Evolutionary conservation across 1,140 invertebrate species (phyloP).

Genomic region (Aphaenogaster ashmeadi): DNA sequence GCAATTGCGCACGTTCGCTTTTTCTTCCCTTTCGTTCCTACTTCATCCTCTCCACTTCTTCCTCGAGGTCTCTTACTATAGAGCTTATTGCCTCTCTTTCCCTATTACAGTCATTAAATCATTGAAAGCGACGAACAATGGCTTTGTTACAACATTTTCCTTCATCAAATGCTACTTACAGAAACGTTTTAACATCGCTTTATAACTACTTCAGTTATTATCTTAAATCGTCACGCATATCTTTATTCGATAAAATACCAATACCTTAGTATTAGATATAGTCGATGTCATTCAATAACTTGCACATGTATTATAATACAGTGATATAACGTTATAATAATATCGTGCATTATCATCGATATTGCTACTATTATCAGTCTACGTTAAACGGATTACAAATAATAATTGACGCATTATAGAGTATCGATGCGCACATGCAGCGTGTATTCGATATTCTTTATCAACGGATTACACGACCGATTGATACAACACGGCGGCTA

Average conservation of each 20-base stretch:
- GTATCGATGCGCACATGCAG: background rate
- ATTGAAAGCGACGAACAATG: constrained; percentile 9
- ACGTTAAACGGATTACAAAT: constrained; percentile 29
- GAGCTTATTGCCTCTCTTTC: constrained; percentile 24
- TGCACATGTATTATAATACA: background rate
- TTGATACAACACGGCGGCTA: background rate
- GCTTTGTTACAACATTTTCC: background rate
- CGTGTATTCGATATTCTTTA: constrained; percentile 33
- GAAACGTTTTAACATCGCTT: constrained; percentile 9
- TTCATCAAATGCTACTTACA: background rate
- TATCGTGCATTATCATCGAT: background rate
- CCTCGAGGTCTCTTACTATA: constrained; percentile 8
- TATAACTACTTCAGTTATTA: constrained; percentile 24
- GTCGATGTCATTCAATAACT: background rate
- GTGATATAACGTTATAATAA: background rate
- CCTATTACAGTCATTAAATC: constrained; percentile 28
- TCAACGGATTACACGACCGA: constrained; percentile 45
- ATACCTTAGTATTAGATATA: background rate
- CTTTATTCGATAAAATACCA: background rate
- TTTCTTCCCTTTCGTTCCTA: constrained; percentile 12
- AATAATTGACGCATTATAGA: background rate
- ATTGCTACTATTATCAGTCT: constrained; percentile 1
- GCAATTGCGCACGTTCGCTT: constrained; percentile 18
- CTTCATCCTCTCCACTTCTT: background rate
- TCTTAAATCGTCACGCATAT: background rate